phyloP scores from a whole-genome alignment of 2,113 vertebrate genomes.

The Cyanoderma ruficeps region DNA sequence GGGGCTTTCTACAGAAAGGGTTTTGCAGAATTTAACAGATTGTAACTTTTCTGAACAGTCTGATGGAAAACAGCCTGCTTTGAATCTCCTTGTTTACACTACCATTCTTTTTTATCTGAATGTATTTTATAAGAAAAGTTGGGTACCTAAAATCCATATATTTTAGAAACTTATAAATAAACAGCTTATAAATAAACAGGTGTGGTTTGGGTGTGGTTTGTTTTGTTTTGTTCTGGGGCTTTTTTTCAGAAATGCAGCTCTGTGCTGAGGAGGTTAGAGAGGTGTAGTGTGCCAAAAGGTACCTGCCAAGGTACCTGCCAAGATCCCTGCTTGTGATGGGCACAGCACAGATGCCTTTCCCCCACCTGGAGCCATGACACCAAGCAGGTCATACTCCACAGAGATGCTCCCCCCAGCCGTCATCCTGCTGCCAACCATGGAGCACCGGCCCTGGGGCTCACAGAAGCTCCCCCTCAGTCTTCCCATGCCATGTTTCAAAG shows the following conservation, averaged over 20 bases:
- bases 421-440: fast-evolving
- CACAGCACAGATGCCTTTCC: neutral
- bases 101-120: neutral
- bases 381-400: neutral
- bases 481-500: fast-evolving
- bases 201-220: neutral
- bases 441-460: neutral
- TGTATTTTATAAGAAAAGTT: neutral
- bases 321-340: neutral
- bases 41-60: neutral
- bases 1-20: neutral
- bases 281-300: neutral
- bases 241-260: neutral
- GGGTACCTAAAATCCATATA: neutral
- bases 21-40: neutral
- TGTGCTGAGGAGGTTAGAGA: neutral
- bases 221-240: neutral
- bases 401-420: neutral
- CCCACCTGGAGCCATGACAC: neutral
- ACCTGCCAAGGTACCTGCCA: fast-evolving
- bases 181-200: no score
- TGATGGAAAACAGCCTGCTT: neutral
- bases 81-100: neutral
- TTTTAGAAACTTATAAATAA: neutral
- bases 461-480: neutral